Percentiles rank a stretch among this genome's conserved stretches.
Evolutionary conservation across 2,797 vertebrate genomes (phyloP).

Genomic region (Platyrinchus mystaceus): DNA sequence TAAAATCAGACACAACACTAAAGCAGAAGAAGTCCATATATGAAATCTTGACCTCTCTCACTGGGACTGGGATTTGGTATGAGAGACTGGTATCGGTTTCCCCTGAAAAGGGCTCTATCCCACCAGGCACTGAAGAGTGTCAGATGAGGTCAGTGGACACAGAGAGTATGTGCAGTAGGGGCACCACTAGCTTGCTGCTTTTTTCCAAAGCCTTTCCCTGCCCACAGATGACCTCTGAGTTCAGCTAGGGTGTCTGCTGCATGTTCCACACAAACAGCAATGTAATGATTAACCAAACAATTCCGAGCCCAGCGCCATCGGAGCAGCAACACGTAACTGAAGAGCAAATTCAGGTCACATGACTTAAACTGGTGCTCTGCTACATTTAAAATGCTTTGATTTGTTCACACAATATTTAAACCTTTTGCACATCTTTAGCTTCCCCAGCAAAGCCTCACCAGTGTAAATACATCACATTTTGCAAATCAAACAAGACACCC

Average conservation of each 20-base stretch:
- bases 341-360: background rate
- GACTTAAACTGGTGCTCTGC: background rate
- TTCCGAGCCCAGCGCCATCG: background rate
- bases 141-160: too few relatives aligned
- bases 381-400: background rate
- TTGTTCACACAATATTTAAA: background rate
- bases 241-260: background rate
- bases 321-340: background rate
- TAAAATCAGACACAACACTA: background rate
- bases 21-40: background rate
- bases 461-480: background rate
- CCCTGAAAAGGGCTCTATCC: background rate
- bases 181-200: background rate
- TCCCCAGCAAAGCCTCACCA: background rate
- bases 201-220: background rate
- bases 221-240: background rate
- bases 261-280: background rate
- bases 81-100: background rate
- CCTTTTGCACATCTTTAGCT: background rate
- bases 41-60: background rate
- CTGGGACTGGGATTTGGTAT: background rate
- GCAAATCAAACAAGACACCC: background rate
- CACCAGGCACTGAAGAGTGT: background rate
- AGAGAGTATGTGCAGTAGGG: too few relatives aligned
- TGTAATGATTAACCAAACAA: background rate